These are phyloP conservation scores for Monopis laevigella DNA, from an alignment of 2,888 invertebrate species.

Conservation along the genomic window DNA sequence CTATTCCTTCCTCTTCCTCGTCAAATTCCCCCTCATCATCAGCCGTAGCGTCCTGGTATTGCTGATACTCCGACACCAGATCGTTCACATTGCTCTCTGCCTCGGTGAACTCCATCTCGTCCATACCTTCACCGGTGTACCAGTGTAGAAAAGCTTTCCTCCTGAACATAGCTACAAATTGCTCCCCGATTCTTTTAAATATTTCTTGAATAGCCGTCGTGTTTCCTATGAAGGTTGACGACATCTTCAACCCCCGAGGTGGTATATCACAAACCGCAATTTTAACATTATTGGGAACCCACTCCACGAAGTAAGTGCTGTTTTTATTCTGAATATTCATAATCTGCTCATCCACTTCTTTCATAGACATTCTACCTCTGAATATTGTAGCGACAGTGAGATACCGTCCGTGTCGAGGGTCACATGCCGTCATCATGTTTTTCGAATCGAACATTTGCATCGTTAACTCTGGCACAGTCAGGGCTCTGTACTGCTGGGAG, in stretches of 20 bases:
- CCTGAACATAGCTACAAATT: constrained; percentile 93
- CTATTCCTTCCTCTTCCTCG: constrained; percentile 58
- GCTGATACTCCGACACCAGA: constrained; percentile 78
- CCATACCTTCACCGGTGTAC: constrained; percentile 95
- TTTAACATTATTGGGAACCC: constrained; percentile 83
- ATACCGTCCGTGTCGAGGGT: constrained; percentile 89
- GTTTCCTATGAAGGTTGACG: constrained; percentile 88
- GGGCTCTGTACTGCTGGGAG: constrained; percentile 86
- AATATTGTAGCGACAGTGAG: constrained; percentile 91
- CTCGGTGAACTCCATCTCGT: constrained; percentile 92
- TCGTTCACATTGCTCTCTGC: constrained; percentile 88
- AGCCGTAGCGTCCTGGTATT: constrained; percentile 73
- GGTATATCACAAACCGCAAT: constrained; percentile 85
- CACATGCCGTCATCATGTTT: constrained; percentile 91
- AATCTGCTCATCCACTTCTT: constrained; percentile 86
- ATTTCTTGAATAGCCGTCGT: constrained; percentile 87
- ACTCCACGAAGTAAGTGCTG: constrained; percentile 81
- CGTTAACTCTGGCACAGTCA: constrained; percentile 92
- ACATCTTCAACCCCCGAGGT: constrained; percentile 80
- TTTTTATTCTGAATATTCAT: constrained; percentile 81
- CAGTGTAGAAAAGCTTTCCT: constrained; percentile 97
- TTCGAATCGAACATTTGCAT: constrained; percentile 70
- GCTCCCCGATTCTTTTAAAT: constrained; percentile 86
- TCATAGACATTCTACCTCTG: constrained; percentile 93
- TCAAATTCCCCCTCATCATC: constrained; percentile 68